These are phyloP conservation scores for Petrolisthes manimaculis DNA, from an alignment of 2,888 invertebrate species.

Conservation along the genomic window DNA sequence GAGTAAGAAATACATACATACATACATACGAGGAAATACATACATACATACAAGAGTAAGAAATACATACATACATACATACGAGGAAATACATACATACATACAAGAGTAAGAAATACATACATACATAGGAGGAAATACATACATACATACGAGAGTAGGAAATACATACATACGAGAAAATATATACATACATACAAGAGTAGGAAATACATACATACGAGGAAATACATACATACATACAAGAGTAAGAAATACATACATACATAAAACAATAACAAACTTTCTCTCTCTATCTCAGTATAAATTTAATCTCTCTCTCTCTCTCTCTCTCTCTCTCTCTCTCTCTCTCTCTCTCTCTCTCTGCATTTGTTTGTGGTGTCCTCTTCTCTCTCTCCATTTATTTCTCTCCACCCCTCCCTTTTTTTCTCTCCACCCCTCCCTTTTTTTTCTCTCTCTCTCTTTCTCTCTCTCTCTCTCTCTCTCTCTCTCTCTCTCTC, in stretches of 20 bases:
- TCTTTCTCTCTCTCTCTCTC: too few relatives aligned
- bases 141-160: too few relatives aligned
- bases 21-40: not conserved
- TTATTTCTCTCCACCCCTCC: too few relatives aligned
- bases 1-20: not conserved
- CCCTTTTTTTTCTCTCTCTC: too few relatives aligned
- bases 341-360: too few relatives aligned
- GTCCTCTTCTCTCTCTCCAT: too few relatives aligned
- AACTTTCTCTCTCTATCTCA: too few relatives aligned
- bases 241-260: not conserved
- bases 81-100: not conserved
- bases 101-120: not conserved
- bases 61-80: slow-evolving; percentile 3
- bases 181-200: not conserved
- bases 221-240: not conserved
- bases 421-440: too few relatives aligned
- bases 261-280: not conserved
- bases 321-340: too few relatives aligned
- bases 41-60: not conserved
- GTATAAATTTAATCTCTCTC: too few relatives aligned
- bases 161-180: not conserved
- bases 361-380: too few relatives aligned
- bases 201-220: not conserved
- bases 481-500: too few relatives aligned
- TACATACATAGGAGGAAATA: not conserved